These are phyloP conservation scores for Australoheros facetus DNA, from an alignment of 2,797 vertebrate species.

Conservation along the genomic window DNA sequence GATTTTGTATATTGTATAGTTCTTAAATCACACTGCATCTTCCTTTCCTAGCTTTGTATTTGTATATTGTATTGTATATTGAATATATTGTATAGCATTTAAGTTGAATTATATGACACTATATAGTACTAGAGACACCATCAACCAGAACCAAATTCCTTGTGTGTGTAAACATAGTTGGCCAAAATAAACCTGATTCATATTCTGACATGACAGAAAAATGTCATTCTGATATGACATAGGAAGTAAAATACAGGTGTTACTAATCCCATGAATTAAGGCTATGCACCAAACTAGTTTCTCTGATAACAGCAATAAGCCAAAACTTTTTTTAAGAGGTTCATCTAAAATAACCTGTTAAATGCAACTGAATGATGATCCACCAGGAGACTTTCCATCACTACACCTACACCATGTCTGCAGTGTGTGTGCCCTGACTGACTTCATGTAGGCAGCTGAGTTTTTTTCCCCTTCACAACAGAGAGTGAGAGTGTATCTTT, in stretches of 20 bases:
- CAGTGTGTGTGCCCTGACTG: slow-evolving; percentile 10
- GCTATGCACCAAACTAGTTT: neutral
- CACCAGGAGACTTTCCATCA: slow-evolving; percentile 9
- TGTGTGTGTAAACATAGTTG: too few relatives aligned
- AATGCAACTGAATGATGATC: slow-evolving; percentile 32
- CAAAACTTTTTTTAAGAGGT: neutral
- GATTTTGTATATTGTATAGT: too few relatives aligned
- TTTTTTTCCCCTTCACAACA: slow-evolving; percentile 31
- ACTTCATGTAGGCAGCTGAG: slow-evolving; percentile 48
- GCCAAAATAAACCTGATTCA: too few relatives aligned
- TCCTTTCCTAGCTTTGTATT: too few relatives aligned
- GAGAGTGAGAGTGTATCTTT: neutral
- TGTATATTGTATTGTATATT: too few relatives aligned
- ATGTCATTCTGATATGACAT: neutral
- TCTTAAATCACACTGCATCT: too few relatives aligned
- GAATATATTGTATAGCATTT: too few relatives aligned
- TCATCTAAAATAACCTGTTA: slow-evolving; percentile 10
- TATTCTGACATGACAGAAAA: neutral
- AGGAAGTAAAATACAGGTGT: neutral
- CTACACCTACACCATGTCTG: slow-evolving; percentile 55
- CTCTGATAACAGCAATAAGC: too few relatives aligned
- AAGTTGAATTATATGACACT: too few relatives aligned
- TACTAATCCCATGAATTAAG: neutral
- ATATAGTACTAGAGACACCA: too few relatives aligned
- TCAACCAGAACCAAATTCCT: too few relatives aligned